Evolutionary conservation across 2,113 vertebrate genomes (phyloP).

Genomic region (Indicator indicator): DNA sequence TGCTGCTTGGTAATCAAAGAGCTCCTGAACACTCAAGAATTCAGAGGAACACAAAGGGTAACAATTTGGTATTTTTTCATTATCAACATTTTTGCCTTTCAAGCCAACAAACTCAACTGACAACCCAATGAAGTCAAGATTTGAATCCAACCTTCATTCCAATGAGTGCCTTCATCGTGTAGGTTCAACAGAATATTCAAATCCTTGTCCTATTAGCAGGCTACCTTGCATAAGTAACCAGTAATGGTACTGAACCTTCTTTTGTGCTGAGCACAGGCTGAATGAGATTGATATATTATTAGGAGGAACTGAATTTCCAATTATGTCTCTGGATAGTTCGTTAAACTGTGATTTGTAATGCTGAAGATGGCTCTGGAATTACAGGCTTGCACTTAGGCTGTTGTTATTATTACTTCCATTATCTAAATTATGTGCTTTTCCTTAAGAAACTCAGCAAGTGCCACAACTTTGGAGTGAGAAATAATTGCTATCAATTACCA

Average conservation of each 20-base stretch:
- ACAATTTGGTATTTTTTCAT: neutral
- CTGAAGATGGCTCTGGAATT: constrained; percentile 32
- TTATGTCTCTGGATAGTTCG: constrained; percentile 3
- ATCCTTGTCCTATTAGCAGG: neutral
- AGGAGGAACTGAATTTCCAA: constrained; percentile 30
- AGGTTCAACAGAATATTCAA: neutral
- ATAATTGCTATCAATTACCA: neutral
- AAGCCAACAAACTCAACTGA: neutral
- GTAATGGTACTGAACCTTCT: neutral
- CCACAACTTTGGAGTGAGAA: neutral
- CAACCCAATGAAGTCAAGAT: neutral
- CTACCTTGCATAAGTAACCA: constrained; percentile 25
- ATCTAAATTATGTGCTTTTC: neutral
- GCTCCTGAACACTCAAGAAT: neutral
- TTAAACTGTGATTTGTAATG: constrained; percentile 22
- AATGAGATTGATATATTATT: constrained; percentile 31
- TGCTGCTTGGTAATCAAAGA: neutral
- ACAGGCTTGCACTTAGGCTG: neutral
- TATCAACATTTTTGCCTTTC: neutral
- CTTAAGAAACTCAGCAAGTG: neutral
- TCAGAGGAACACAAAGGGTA: neutral
- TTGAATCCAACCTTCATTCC: neutral
- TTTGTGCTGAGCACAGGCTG: neutral
- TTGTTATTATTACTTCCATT: neutral
- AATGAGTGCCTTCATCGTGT: neutral